phyloP scores from a whole-genome alignment of 2,113 vertebrate species.

The Struthidea cinerea region DNA sequence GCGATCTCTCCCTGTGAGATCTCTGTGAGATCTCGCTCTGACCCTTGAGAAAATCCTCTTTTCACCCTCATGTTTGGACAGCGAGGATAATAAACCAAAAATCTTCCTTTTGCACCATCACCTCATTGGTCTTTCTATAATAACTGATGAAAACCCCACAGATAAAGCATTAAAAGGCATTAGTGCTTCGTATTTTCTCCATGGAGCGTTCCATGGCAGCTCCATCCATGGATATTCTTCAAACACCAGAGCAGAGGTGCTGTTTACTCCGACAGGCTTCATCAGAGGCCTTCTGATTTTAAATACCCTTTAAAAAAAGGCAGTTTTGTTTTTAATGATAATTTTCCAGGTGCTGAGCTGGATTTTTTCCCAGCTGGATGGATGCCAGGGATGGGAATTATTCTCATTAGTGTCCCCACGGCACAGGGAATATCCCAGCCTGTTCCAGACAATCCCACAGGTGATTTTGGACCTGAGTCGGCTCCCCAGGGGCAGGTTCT shows the following conservation, averaged over 20 bases:
- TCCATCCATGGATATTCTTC: neutral
- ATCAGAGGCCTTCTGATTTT: neutral
- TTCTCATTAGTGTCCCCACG: neutral
- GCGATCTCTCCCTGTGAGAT: too few relatives aligned
- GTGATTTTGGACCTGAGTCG: neutral
- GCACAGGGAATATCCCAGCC: slow-evolving; percentile 47
- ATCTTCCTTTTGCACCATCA: neutral
- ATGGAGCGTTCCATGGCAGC: neutral
- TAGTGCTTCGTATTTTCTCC: neutral
- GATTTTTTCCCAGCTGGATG: slow-evolving; percentile 4
- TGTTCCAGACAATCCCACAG: neutral
- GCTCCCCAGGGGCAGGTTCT: neutral
- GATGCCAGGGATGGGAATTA: slow-evolving; percentile 10
- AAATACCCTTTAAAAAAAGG: neutral
- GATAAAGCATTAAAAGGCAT: neutral
- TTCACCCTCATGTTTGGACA: neutral
- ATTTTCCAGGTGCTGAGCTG: slow-evolving; percentile 39
- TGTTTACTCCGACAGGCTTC: neutral
- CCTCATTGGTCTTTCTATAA: neutral
- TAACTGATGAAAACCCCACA: neutral
- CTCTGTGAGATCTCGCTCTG: neutral
- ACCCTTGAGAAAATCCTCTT: neutral
- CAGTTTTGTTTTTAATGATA: neutral
- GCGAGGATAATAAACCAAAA: neutral
- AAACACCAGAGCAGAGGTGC: neutral